Evolutionary conservation across 2,113 vertebrate genomes (phyloP).

Genomic region (Rhipidura dahli): DNA sequence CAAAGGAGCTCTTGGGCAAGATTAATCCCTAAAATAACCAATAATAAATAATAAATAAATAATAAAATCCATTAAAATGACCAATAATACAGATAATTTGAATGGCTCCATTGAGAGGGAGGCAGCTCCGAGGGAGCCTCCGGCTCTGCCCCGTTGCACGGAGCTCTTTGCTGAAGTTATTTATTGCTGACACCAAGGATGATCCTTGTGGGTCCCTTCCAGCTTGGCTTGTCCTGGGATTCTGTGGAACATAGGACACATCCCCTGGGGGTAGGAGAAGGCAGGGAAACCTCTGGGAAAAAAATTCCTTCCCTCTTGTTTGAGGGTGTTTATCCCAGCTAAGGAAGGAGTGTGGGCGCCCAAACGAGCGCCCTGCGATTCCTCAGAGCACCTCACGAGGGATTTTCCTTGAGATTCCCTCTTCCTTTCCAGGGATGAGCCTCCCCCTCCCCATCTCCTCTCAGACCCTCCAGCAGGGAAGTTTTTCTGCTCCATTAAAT

Average conservation of each 20-base stretch:
- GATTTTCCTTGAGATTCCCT: not conserved
- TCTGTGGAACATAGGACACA: not conserved
- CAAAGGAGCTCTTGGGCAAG: slow-evolving; percentile 49
- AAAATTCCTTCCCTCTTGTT: not conserved
- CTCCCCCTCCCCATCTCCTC: not conserved
- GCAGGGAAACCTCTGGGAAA: not conserved
- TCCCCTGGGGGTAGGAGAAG: not conserved
- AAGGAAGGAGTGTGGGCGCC: not conserved
- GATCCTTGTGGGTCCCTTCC: not conserved
- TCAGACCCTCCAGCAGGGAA: not conserved
- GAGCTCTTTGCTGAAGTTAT: not conserved
- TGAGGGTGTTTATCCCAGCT: not conserved
- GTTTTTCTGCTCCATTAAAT: slow-evolving; percentile 9
- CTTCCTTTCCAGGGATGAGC: not conserved
- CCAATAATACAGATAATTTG: slow-evolving; percentile 54
- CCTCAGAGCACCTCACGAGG: not conserved
- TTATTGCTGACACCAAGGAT: not conserved
- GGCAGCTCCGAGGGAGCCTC: not conserved
- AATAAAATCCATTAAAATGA: no score
- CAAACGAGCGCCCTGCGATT: rapidly evolving
- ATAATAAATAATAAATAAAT: no score
- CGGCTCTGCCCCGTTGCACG: not conserved
- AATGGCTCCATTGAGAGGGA: slow-evolving; percentile 51
- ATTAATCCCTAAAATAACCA: slow-evolving; percentile 56
- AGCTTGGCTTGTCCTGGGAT: not conserved